Evolutionary conservation across 2,888 invertebrate genomes (phyloP), one percentile per base, ranked within the genome.

Genomic region (Dolomedes plantarius): DNA sequence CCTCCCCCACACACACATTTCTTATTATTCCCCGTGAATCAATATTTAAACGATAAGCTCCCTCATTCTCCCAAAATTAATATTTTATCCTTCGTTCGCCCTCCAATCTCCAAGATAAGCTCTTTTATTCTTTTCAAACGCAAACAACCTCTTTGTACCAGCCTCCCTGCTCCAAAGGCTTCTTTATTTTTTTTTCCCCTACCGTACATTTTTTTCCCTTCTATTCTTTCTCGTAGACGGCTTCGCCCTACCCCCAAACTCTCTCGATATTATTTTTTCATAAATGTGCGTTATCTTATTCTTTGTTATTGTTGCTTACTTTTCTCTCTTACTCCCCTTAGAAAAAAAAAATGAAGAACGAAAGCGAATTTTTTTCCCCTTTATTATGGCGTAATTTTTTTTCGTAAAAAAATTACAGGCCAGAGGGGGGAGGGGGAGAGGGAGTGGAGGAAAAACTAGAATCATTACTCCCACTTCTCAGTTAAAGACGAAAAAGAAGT

Each of bases 41-140:
- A 86, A 80, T 86, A 86, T 86, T 86, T 86, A 86, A 86, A 80
- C 80, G 86, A 86, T 86, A 86, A 86, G 80, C 79, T 75, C 67
- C 73, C 86, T 86, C 72, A 79, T 86, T 86, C 80, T 86, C 76
- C 80, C 62, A 80, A 86, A 86, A 86, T 86, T 86, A 86, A 86
- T 86, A 86, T 86, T 86, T 86, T 86, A 86, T 86, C 86, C 86
- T 65, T 86, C 56, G 71, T 86, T 74, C 86, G 80, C 76, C 76
- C 86, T 86, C 74, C 79, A 79, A 86, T 79, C 86, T 86, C 72
- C 56, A 23, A 86, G 86, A 86, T 86, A 86, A 86, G 86, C 86
- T 75, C 80, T 64, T 86, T 80, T 76, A 86, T 86, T 86, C 80
- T 80, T 80, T 79, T 67, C 78, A 75, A 86, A 80, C 75, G 78